phyloP scores from a whole-genome alignment of 1,140 invertebrate genomes.

The Microplitis mediator region DNA sequence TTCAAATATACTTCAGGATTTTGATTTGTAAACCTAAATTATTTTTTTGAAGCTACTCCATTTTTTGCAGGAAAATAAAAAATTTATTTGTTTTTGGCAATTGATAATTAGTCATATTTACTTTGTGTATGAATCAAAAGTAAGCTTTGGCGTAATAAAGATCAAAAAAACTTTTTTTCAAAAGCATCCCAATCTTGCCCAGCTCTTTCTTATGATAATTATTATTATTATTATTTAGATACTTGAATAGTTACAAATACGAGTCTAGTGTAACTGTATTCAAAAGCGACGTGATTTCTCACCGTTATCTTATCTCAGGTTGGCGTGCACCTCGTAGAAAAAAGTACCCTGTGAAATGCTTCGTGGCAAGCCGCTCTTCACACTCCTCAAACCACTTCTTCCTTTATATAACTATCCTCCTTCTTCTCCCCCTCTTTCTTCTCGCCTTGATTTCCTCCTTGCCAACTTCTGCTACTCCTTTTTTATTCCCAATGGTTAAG shows the following conservation, averaged over 20 bases:
- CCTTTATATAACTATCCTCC: no score
- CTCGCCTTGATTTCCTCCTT: background rate
- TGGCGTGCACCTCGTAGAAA: conserved; percentile 14
- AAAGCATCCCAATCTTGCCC: no score
- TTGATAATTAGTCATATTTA: no score
- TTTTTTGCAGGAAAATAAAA: no score
- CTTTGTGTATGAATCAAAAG: no score
- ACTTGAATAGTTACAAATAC: background rate
- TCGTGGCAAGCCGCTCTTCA: conserved; percentile 18
- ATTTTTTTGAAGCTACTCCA: no score
- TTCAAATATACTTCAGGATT: no score
- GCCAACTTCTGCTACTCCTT: conserved; percentile 1
- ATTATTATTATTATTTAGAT: background rate
- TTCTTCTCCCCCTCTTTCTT: background rate
- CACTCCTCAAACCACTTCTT: background rate
- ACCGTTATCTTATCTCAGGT: conserved; percentile 56
- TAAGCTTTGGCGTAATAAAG: no score
- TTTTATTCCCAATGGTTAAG: conserved; percentile 14
- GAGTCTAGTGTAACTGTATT: conserved; percentile 56
- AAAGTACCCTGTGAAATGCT: conserved; percentile 4
- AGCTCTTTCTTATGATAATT: no score
- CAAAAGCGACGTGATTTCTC: conserved; percentile 57
- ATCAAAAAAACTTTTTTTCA: no score
- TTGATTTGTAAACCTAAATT: no score
- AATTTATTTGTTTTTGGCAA: no score